phyloP scores from a whole-genome alignment of 2,797 vertebrate species.

The Pantherophis vulpinus region DNA sequence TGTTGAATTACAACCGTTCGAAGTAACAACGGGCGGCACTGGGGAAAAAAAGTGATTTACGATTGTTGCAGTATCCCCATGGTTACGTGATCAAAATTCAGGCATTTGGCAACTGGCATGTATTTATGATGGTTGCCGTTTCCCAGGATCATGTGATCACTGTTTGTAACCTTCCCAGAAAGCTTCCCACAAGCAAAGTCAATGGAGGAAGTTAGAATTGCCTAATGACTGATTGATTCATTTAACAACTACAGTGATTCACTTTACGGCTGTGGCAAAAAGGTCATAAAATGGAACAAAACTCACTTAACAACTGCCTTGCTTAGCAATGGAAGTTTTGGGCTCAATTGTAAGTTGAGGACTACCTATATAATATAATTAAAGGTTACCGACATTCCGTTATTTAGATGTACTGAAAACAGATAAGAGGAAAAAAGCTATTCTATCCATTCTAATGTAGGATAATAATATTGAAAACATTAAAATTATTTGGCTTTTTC shows the following conservation, averaged over 20 bases:
- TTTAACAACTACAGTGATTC: no score
- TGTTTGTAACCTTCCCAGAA: neutral
- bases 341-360: no score
- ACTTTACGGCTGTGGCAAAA: neutral
- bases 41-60: neutral
- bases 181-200: neutral
- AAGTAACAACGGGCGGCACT: neutral
- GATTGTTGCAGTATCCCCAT: neutral
- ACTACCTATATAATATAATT: neutral
- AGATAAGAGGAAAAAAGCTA: neutral
- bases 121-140: neutral
- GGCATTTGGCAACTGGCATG: no score
- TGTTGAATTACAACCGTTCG: neutral
- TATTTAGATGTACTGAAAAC: neutral
- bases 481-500: neutral
- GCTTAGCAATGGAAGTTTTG: neutral
- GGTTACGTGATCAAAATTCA: neutral
- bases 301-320: neutral
- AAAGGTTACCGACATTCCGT: neutral
- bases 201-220: neutral
- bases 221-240: neutral
- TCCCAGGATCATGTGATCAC: neutral
- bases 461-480: neutral
- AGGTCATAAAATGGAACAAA: no score
- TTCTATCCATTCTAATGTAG: neutral